Evolutionary conservation across 2,113 vertebrate genomes (phyloP).

Genomic region (Alces alces): DNA sequence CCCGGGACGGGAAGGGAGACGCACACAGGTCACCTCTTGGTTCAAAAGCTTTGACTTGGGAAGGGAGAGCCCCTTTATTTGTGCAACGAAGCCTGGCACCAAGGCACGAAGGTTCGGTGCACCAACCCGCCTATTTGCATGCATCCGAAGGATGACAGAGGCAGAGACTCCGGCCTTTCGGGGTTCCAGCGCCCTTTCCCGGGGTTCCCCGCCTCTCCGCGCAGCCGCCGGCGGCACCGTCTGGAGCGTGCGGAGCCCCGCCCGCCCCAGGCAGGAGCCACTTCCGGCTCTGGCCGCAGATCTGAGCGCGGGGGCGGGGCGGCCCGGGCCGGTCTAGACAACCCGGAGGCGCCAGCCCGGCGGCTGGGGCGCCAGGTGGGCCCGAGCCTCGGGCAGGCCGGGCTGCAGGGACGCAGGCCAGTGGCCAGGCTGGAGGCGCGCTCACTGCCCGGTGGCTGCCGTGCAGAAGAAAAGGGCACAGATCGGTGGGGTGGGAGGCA

Average conservation of each 20-base stretch:
- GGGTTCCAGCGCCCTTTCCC: too few species aligned
- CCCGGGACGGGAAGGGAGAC: background rate
- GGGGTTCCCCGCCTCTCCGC: background rate
- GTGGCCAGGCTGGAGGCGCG: accelerated
- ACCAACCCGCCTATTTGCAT: background rate
- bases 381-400: background rate
- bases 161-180: background rate
- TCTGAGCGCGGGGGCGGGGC: background rate
- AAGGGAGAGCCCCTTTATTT: background rate
- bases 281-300: background rate
- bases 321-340: background rate
- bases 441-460: background rate
- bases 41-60: background rate
- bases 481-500: background rate
- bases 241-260: background rate
- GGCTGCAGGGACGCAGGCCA: background rate
- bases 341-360: background rate
- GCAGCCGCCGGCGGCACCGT: background rate
- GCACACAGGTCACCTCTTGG: background rate
- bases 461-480: background rate
- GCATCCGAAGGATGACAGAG: background rate
- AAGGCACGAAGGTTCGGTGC: background rate
- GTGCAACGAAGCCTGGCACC: background rate
- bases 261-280: background rate
- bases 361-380: background rate